Base-by-base conservation (phyloP, 2,797 vertebrate species). In the Oryzias sinensis region DNA sequence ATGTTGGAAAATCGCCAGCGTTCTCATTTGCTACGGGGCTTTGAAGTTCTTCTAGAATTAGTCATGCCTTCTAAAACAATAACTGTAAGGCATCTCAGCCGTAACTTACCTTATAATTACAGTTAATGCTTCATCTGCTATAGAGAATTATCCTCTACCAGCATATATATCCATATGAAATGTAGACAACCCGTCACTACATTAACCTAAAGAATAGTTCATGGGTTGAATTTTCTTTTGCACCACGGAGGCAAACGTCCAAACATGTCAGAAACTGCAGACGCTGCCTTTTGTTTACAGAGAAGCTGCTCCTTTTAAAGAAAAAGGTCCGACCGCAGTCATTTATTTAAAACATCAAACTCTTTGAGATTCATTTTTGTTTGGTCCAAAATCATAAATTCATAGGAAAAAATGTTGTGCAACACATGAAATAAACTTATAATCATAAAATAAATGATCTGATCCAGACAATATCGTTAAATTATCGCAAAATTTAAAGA, bases 221-320 rank as follows among this genome's bases (percentile, higher is more conserved):
- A 9, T 11, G 33, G 33, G 33, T 13, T 37, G 9, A 37, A 37
- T 37, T 37, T 11, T 13, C 33, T 3, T 33, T 37, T 11, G 4
- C 11, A 11, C 9, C 33, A 37, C 9, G 11, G 9, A 11, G 9
- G 33, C 3, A 8, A 37, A 37, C 33, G 0, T 37, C 33, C 33
- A 37, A 37, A 37, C 33, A 37, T 13, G 33, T 37, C 33, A 5
- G 41, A 64, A 55, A 47, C 27, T 11, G 51, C 51, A 29, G 17
- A 37, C 51, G 59, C 69, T 80, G 83, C 78, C 81, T 72, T 61
- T 78, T 74, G 76, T 74, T 85, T 70, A 80, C 85, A 87, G 84
- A 46, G 11, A 46, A 52, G 2, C 25, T 62, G 57, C 44, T 64
- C 4, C 6, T 78, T 81, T 70, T 77, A 73, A 67, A 74, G 70